A percentile compares a stretch with the other conserved stretches of the same genome.
Evolutionary conservation across 2,113 vertebrate species (phyloP).

Genomic region (Haplotaxodon microlepis): DNA sequence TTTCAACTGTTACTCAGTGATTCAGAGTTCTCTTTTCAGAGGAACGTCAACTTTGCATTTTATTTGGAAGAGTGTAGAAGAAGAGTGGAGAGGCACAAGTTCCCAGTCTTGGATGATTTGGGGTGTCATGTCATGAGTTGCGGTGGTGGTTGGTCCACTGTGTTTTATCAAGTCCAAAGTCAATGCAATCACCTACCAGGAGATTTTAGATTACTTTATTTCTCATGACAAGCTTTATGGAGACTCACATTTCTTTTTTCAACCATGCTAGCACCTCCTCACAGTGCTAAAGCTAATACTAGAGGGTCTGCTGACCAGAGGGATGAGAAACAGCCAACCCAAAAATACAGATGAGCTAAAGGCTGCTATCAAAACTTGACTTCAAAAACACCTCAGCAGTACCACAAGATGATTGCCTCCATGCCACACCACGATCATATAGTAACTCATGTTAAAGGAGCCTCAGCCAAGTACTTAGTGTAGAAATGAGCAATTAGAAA

Average conservation of each 20-base stretch:
- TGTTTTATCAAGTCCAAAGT: neutral
- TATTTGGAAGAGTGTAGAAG: neutral
- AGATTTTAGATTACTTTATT: neutral
- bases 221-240: neutral
- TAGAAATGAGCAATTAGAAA: neutral
- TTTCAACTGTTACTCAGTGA: neutral
- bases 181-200: neutral
- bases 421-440: neutral
- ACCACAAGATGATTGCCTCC: neutral
- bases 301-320: neutral
- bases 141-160: neutral
- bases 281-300: neutral
- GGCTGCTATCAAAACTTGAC: neutral
- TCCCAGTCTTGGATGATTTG: neutral
- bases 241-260: neutral
- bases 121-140: neutral
- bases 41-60: neutral
- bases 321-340: neutral
- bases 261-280: neutral
- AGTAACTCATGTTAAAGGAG: neutral
- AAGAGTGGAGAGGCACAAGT: neutral
- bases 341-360: neutral
- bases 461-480: neutral
- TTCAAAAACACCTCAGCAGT: neutral
- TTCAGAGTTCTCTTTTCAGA: neutral